Evolutionary conservation across 2,797 vertebrate species (phyloP), one percentile per base, ranked within the genome.

Genomic region (Lacerta viridis): DNA sequence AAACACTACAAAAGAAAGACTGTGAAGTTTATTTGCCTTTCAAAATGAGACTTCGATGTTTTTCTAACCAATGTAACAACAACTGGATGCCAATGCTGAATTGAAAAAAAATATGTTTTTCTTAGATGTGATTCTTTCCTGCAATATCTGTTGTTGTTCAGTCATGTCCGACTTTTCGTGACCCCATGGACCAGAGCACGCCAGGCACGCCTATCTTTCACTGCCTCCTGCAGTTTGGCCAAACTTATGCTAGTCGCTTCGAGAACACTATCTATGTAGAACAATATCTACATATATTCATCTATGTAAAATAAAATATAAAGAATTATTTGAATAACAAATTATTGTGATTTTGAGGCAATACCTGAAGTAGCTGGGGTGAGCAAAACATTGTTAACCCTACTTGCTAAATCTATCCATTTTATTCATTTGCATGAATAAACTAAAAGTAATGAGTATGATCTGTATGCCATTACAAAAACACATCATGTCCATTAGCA

Each of bases 291-390:
- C 27, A 78, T 29, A 78, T 29, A 78, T 29, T 50, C 25, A 77
- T 77, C 13, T 50, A 50, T 39, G 4, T 59, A 64, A 39, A 81
- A 23, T 50, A 84, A 27, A 84, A 72, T 23, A 83, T 8, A 55
- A 74, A 84, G 25, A 82, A 33, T 55, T 39, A 39, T 81, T 64
- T 64, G 50, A 55, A 55, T 81, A 81, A 83, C 29, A 39, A n/a
- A 68, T 59, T 18, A 68, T 59, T 18, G 10, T n/a, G 9, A 20
- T 33, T 46, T 71, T 46, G 18, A 50, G 41, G 17, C 3, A 68
- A 7, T 11, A n/a, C 43, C 18, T 71, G 41, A 46, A 11, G 9
- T 50, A 83, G 46, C 29, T 13, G 27, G 27, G 10, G 27, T 15
- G 20, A 80, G 36, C 27, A 50, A 17, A 50, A 18, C 11, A 33